These are phyloP conservation scores for Yponomeuta plumbellus DNA, from an alignment of 2,888 invertebrate genomes.

Conservation along the genomic window DNA sequence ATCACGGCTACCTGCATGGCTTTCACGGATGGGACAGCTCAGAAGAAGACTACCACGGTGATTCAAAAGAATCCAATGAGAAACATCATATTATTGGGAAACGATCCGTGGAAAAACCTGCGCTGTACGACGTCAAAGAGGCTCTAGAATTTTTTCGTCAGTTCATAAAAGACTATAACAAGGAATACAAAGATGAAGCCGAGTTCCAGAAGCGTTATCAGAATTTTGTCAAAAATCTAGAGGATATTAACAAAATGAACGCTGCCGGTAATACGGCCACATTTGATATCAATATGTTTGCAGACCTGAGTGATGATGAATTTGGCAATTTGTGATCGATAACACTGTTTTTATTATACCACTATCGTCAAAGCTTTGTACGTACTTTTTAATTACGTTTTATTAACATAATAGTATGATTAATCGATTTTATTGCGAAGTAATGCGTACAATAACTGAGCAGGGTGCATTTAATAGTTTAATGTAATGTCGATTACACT, in stretches of 20 bases:
- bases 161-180: slow-evolving; percentile 41
- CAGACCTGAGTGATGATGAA: slow-evolving; percentile 41
- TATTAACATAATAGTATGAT: too few species aligned
- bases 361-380: too few species aligned
- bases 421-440: too few species aligned
- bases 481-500: too few species aligned
- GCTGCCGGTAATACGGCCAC: slow-evolving; percentile 28
- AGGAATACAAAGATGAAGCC: slow-evolving; percentile 38
- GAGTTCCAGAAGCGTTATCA: slow-evolving; percentile 40
- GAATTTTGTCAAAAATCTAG: slow-evolving; percentile 43
- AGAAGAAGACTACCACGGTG: neutral
- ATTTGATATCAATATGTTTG: slow-evolving; percentile 46
- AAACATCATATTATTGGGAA: neutral
- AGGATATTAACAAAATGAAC: slow-evolving; percentile 47
- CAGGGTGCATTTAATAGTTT: too few species aligned
- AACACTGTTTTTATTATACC: neutral
- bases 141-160: slow-evolving; percentile 41
- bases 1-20: neutral
- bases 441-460: too few species aligned
- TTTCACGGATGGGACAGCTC: neutral
- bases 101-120: slow-evolving; percentile 23
- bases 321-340: neutral
- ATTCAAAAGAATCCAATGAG: neutral
- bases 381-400: too few species aligned
- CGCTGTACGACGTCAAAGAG: slow-evolving; percentile 44